phyloP scores from a whole-genome alignment of 23 tunicate species.

The Phallusia fumigata region DNA sequence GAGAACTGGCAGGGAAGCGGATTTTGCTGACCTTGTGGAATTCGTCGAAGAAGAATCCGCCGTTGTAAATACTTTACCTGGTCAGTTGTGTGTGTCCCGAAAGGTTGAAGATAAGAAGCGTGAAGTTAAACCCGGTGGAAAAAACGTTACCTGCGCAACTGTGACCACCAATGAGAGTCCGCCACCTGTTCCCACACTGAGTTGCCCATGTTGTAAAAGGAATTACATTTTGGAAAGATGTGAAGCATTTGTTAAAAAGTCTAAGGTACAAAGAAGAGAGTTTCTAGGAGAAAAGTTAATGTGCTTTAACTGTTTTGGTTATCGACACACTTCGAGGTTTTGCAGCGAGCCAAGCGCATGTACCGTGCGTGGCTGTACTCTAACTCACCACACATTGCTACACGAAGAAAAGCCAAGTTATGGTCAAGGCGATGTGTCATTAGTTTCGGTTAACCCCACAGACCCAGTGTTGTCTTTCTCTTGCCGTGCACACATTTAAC shows the following conservation, averaged over 20 bases:
- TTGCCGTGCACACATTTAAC: no score
- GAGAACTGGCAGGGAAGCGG: constrained; percentile 10
- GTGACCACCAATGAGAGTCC: neutral
- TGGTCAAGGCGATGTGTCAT: no score
- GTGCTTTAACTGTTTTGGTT: constrained; percentile 25
- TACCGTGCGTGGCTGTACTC: no score
- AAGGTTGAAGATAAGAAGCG: neutral
- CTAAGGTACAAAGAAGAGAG: neutral
- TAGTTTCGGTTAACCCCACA: no score
- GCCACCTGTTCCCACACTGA: neutral
- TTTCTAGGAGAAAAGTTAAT: constrained; percentile 3
- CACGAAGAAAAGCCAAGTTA: no score
- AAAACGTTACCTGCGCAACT: neutral
- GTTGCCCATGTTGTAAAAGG: neutral
- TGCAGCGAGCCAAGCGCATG: no score
- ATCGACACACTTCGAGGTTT: no score
- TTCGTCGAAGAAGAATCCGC: constrained; percentile 24
- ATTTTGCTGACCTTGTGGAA: constrained; percentile 10
- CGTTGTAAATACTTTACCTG: constrained; percentile 13
- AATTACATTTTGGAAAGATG: constrained; percentile 4
- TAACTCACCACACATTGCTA: no score
- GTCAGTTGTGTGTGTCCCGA: constrained; percentile 2
- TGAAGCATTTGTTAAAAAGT: neutral
- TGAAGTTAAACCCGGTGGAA: neutral
- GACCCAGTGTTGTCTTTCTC: no score